phyloP scores from a whole-genome alignment of 2,797 vertebrate genomes.

The Chloroceryle inda region DNA sequence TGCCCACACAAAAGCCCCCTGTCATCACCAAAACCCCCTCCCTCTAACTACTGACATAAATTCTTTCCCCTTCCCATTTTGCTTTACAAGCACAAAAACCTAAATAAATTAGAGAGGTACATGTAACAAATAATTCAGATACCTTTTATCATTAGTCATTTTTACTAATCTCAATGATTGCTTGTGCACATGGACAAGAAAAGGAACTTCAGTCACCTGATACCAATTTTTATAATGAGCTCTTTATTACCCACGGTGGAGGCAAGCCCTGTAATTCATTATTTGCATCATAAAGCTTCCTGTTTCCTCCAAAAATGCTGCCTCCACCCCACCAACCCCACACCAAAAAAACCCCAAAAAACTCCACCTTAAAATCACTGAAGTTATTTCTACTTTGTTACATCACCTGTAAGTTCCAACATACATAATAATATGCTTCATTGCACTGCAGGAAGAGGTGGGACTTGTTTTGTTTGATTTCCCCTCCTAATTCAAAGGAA shows the following conservation, averaged over 20 bases:
- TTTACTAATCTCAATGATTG: background rate
- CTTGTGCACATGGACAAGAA: background rate
- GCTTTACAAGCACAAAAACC: background rate
- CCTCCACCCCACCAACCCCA: accelerated
- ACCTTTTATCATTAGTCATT: background rate
- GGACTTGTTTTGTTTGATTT: background rate
- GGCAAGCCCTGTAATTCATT: background rate
- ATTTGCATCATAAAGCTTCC: background rate
- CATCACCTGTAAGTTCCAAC: background rate
- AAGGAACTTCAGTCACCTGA: background rate
- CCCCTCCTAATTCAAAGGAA: background rate
- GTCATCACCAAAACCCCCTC: background rate
- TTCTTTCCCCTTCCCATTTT: background rate
- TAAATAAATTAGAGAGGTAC: background rate
- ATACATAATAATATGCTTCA: background rate
- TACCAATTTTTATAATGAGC: background rate
- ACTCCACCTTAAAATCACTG: background rate
- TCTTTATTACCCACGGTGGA: background rate
- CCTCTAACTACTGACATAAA: background rate
- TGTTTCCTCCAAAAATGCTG: background rate
- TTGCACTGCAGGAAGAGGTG: background rate
- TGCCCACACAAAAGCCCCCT: background rate
- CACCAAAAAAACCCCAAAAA: accelerated
- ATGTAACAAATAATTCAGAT: background rate
- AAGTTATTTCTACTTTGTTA: background rate